phyloP scores from a whole-genome alignment of 2,888 invertebrate species.

The Cyclophora punctaria region DNA sequence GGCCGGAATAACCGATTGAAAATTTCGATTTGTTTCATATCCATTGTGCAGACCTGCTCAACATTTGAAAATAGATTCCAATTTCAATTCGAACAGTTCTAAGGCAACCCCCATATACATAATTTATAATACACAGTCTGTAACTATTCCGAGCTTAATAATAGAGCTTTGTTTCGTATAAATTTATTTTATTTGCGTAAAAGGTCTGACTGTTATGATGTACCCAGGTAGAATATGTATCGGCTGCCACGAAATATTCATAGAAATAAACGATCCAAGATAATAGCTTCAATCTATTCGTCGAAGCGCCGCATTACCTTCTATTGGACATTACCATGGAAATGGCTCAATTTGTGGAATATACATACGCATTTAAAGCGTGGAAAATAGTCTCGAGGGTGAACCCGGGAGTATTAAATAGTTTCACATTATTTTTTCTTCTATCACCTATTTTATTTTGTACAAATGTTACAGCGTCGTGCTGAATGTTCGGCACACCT shows the following conservation, averaged over 20 bases:
- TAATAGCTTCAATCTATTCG: conserved; percentile 31
- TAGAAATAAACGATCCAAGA: conserved; percentile 28
- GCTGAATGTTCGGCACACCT: background rate
- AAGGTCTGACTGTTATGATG: no score
- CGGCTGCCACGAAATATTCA: conserved; percentile 24
- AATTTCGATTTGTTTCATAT: conserved; percentile 51
- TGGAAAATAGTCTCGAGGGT: conserved; percentile 13
- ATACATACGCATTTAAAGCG: conserved; percentile 19
- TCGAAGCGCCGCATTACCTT: conserved; percentile 18
- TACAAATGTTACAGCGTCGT: background rate
- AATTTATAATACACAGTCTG: no score
- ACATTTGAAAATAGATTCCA: conserved; percentile 21
- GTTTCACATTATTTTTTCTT: conserved; percentile 8
- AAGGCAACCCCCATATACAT: no score
- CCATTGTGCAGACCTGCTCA: conserved; percentile 35
- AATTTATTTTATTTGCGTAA: background rate
- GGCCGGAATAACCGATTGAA: conserved; percentile 53
- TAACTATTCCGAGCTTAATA: no score
- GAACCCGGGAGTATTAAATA: conserved; percentile 11
- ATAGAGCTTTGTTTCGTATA: background rate
- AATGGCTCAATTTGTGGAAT: conserved; percentile 30
- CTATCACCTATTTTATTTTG: background rate
- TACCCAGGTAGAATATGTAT: conserved; percentile 1
- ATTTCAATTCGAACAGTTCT: no score
- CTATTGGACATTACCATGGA: conserved; percentile 30